These are phyloP conservation scores for Meloe dianella DNA, from an alignment of 2,888 invertebrate species.

Conservation along the genomic window DNA sequence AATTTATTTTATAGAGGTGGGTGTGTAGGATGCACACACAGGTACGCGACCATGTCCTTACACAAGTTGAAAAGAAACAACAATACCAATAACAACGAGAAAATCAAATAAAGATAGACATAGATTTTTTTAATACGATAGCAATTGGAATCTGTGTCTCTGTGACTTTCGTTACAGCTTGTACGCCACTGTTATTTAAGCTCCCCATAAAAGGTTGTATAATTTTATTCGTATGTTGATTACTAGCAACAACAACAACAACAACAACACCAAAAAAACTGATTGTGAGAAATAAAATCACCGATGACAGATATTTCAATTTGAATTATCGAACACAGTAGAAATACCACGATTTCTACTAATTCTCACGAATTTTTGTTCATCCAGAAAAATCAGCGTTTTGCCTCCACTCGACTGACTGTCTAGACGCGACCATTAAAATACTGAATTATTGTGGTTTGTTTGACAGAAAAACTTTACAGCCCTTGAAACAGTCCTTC, in stretches of 20 bases:
- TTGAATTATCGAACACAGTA: background rate
- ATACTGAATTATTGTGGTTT: constrained; percentile 55
- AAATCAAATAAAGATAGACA: constrained; percentile 43
- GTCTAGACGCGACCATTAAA: constrained; percentile 49
- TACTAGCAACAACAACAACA: constrained; percentile 31
- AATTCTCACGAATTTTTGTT: too few relatives aligned
- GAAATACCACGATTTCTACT: background rate
- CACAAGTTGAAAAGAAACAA: constrained; percentile 41
- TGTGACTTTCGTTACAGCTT: constrained; percentile 54
- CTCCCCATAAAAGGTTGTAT: constrained; percentile 52
- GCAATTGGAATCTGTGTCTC: constrained; percentile 56
- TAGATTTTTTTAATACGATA: constrained; percentile 45
- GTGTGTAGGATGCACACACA: constrained; percentile 52
- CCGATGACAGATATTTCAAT: constrained; percentile 32
- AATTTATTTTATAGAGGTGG: constrained; percentile 61
- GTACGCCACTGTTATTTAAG: constrained; percentile 57
- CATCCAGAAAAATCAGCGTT: too few relatives aligned
- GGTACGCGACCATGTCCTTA: constrained; percentile 42
- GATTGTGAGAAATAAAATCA: constrained; percentile 33
- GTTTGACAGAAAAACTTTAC: constrained; percentile 49
- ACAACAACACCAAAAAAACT: background rate
- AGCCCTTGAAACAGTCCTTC: background rate
- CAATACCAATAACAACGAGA: constrained; percentile 13
- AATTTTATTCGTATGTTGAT: constrained; percentile 52
- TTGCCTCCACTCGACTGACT: constrained; percentile 21